Conservation (phyloP, 2,797 vertebrate species). For the Bryconaethiops microstoma region DNA sequence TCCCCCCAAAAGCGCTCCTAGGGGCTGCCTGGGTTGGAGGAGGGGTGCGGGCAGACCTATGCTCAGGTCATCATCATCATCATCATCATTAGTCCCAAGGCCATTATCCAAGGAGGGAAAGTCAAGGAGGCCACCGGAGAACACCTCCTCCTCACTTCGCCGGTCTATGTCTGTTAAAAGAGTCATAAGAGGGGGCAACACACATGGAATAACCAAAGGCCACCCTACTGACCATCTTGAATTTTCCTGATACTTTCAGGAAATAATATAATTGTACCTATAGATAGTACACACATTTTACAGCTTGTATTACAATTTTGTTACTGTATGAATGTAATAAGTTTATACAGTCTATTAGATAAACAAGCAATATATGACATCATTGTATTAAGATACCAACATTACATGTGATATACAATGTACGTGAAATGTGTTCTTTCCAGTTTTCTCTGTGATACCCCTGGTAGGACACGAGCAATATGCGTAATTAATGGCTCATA, state of each 20-base stretch:
- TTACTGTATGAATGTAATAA: too few relatives aligned
- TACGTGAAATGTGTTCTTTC: too few relatives aligned
- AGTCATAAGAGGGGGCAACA: not conserved
- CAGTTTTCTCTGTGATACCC: too few relatives aligned
- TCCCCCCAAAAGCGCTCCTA: constrained; percentile 64
- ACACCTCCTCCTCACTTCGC: constrained; percentile 86
- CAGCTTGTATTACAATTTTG: too few relatives aligned
- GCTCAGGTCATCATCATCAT: constrained; percentile 87
- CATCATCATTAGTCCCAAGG: constrained; percentile 83
- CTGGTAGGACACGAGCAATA: too few relatives aligned
- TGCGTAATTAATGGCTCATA: too few relatives aligned
- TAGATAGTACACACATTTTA: too few relatives aligned
- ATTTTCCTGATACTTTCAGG: not conserved
- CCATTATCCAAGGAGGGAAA: constrained; percentile 93
- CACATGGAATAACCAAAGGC: not conserved
- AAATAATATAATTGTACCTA: too few relatives aligned
- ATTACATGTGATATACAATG: too few relatives aligned
- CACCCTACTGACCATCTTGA: not conserved
- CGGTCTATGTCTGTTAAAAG: constrained; percentile 86
- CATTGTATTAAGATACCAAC: too few relatives aligned
- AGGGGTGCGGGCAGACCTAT: constrained; percentile 74
- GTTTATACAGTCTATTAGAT: too few relatives aligned
- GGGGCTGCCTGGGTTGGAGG: constrained; percentile 48
- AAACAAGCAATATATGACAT: too few relatives aligned
- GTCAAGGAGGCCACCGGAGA: constrained; percentile 84